A percentile compares a stretch with the other conserved stretches of the same genome.
Conservation (phyloP, 2,797 vertebrate species). For the Sparidentex hasta region DNA sequence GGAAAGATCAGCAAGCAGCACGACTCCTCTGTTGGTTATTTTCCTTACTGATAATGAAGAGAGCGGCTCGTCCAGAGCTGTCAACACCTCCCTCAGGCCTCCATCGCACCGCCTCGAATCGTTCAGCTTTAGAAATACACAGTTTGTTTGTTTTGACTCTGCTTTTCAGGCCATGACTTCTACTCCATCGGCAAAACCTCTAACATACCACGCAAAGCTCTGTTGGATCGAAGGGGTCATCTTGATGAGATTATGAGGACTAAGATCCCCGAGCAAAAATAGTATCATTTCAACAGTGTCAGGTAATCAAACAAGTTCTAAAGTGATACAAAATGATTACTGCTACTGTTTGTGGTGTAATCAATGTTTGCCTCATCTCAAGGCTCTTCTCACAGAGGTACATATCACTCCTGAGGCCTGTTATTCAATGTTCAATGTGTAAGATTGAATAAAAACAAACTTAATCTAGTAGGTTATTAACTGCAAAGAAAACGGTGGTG, state of each 20-base stretch:
- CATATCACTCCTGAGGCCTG: no score
- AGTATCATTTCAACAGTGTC: background rate
- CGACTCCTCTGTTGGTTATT: slow-evolving; percentile 49
- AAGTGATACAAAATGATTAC: background rate
- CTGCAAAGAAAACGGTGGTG: no score
- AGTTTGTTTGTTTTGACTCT: slow-evolving; percentile 38
- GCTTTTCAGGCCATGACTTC: slow-evolving; percentile 6
- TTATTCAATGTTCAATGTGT: no score
- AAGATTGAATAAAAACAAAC: no score
- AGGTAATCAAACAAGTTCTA: background rate
- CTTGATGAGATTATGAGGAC: background rate
- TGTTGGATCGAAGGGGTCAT: background rate
- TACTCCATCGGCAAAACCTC: background rate
- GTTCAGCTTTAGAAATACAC: slow-evolving; percentile 33
- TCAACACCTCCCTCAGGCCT: slow-evolving; percentile 40
- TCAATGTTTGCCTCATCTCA: background rate
- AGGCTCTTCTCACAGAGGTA: background rate
- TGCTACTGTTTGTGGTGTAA: background rate
- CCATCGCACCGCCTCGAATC: slow-evolving; percentile 30
- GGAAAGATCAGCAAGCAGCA: slow-evolving; percentile 61
- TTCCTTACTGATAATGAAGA: slow-evolving; percentile 60
- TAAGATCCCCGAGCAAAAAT: background rate
- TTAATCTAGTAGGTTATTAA: no score
- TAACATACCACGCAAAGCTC: background rate
- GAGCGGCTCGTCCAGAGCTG: slow-evolving; percentile 40